Base-by-base conservation (phyloP, 2,113 vertebrate genomes). In the Eudyptes chrysolophus region DNA sequence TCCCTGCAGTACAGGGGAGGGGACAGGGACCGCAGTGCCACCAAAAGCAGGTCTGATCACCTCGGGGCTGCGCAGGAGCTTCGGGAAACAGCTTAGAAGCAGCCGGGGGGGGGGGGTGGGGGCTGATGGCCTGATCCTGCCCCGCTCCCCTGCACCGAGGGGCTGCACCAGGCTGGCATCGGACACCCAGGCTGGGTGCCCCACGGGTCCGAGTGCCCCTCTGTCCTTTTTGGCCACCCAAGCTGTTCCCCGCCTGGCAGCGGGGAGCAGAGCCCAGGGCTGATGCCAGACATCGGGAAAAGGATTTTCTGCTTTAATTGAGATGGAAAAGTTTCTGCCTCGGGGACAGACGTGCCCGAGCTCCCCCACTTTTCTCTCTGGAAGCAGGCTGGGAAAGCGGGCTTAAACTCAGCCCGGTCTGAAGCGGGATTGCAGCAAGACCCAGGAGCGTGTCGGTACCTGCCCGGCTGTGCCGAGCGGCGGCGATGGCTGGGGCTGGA, bases 161-260 rank as follows among this genome's bases (percentile, higher is more conserved):
- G 36, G 61, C 52, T 51, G 76, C n/a, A 38, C 21, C 51, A 32
- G 54, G 40, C 65, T 68, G 74, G 30, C 42, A 11, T 1, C 3
- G 4, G 25, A 25, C 71, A 44, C 34, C 48, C 42, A n/a, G 20
- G n/a, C 69, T 18, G 24, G 10, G 44, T 36, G 15, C 6, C 29
- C 5, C 0, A 0, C 0, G 2, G n/a, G 11, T 32, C 52, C 5
- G 10, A 2, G 61, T 2, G 24, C 1, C 11, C 38, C 40, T 15
- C 54, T 38, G 40, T 22, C 42, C 58, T 16, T 62, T 16, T 5
- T 7, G 65, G 16, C 70, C 49, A 25, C 42, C 11, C 10, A 24
- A 79, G 34, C 68, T 2, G 2, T n/a, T 69, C 69, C 40, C 38
- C 0, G 8, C 49, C 42, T 8, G 20, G 75, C 88, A 84, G 72